These are phyloP conservation scores for Gambusia yucatana DNA, from an alignment of 2,797 vertebrate genomes.

Conservation along the genomic window DNA sequence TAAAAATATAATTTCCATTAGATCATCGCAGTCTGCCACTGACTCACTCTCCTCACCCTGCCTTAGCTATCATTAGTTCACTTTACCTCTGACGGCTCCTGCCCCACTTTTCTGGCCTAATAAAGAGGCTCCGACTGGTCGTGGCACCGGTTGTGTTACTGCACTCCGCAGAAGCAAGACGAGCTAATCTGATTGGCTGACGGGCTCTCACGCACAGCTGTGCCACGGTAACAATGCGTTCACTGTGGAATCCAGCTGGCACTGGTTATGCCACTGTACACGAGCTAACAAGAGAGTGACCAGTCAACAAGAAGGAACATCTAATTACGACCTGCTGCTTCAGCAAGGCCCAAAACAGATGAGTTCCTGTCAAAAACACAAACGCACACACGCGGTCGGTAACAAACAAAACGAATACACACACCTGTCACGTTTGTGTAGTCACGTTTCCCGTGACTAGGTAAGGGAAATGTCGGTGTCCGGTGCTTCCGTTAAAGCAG, in stretches of 20 bases:
- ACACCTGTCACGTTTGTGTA: no score
- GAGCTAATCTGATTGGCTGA: slow-evolving; percentile 44
- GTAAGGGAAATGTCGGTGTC: no score
- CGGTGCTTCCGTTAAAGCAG: no score
- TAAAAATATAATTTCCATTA: not conserved
- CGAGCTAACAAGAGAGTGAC: slow-evolving; percentile 16
- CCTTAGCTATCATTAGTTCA: slow-evolving; percentile 23
- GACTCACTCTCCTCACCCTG: slow-evolving; percentile 4
- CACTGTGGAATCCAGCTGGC: slow-evolving; percentile 46
- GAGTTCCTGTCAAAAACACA: not conserved
- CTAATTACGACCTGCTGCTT: slow-evolving; percentile 17
- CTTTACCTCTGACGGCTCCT: slow-evolving; percentile 15
- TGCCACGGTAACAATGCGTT: slow-evolving; percentile 48
- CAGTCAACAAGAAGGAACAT: slow-evolving; percentile 10
- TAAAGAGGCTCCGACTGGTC: slow-evolving; percentile 35
- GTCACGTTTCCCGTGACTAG: no score
- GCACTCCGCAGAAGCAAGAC: slow-evolving; percentile 4
- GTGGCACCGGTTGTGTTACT: not conserved
- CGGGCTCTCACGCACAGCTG: slow-evolving; percentile 50
- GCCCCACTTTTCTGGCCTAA: slow-evolving; percentile 21
- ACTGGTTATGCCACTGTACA: slow-evolving; percentile 16
- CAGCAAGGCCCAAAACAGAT: not conserved
- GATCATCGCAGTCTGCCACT: not conserved
- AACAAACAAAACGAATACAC: not conserved
- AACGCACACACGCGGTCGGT: not conserved